phyloP scores from a whole-genome alignment of 2,113 vertebrate species.

The Neomonachus schauinslandi region DNA sequence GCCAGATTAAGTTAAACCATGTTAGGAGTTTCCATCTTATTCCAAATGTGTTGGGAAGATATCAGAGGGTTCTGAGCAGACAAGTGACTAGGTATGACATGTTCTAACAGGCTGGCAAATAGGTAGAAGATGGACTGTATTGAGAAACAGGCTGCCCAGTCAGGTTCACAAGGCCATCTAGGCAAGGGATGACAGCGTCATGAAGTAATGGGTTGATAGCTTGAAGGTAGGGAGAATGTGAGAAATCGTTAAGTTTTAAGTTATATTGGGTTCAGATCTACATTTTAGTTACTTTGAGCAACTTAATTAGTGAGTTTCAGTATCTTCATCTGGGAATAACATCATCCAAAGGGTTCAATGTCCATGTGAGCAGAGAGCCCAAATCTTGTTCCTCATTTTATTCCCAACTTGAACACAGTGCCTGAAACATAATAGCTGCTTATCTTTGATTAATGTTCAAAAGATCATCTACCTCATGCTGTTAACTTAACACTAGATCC shows the following conservation, averaged over 20 bases:
- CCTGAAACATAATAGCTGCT: background rate
- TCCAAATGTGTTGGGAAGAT: background rate
- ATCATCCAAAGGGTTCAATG: background rate
- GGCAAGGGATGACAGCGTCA: background rate
- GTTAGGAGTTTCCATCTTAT: background rate
- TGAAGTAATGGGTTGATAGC: background rate
- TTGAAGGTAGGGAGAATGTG: background rate
- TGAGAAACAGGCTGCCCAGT: background rate
- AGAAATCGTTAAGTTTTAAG: background rate
- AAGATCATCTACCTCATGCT: background rate
- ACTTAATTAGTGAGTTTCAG: background rate
- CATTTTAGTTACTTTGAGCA: background rate
- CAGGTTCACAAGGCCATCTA: background rate
- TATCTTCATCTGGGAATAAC: background rate
- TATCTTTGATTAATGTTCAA: background rate
- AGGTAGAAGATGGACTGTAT: background rate
- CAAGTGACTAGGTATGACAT: background rate
- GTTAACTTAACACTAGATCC: background rate
- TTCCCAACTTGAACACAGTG: background rate
- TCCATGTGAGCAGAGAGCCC: background rate
- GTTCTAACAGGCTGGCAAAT: background rate
- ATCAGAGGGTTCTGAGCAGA: background rate
- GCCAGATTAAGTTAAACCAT: background rate
- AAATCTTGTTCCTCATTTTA: background rate
- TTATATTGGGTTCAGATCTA: background rate